Evolutionary conservation across 2,888 invertebrate genomes (phyloP), one percentile per base, ranked within the genome.

Genomic region (Drosophila monieri): DNA sequence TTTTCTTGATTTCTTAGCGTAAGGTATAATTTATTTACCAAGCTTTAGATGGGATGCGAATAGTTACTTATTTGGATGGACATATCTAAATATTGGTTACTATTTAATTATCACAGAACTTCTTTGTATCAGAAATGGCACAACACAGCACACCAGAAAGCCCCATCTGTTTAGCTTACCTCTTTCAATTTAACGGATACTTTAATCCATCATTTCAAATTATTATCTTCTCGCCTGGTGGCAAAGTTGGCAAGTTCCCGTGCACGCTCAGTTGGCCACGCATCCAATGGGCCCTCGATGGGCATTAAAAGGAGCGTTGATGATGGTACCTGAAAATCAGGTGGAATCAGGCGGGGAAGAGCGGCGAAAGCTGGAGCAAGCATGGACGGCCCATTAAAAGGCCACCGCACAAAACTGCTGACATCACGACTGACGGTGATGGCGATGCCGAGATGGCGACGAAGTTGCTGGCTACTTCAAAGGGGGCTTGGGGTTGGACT

Each of bases 161-260:
- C 18, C 39, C 14, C 47, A 9, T 60, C 47, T 57, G 60, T 60
- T 57, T 58, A 62, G 61, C 65, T 58, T 52, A 61, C 73, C 67
- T 73, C 76, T 73, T 80, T 78, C 78, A 73, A 74, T 85, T 80
- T 81, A 77, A 83, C 72, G 79, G 79, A 72, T 86, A 81, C 79
- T 84, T 84, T 86, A 81, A 84, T 86, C 73, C 84, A 84, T 86
- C 84, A 81, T 86, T 80, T 80, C 62, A 79, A 86, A 84, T 76
- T 77, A 77, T 76, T 61, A 61, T 67, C 67, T 54, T 57, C 56
- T 47, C 48, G 69, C 49, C 69, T 43, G 53, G 43, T 54, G 52
- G 43, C 41, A 41, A 60, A 80, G 78, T 81, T 69, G 74, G 74
- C 59, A 62, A 78, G 62, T 67, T 67, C 65, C 53, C 48, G 37